Evolutionary conservation across 2,797 vertebrate species (phyloP).

Genomic region (Myotis planiceps): DNA sequence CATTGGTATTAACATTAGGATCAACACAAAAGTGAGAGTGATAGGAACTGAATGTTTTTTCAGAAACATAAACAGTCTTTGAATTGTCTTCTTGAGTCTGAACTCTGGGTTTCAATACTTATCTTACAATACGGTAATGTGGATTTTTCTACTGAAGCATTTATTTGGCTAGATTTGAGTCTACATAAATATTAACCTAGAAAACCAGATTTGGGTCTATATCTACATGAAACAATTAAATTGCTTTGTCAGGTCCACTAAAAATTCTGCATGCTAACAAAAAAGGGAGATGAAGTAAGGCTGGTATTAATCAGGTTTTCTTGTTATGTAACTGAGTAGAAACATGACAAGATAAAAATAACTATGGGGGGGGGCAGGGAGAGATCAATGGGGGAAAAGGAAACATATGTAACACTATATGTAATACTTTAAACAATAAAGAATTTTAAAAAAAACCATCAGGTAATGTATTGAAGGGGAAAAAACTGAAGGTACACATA

Average conservation of each 20-base stretch:
- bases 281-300: not conserved
- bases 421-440: too few species aligned
- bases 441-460: not conserved
- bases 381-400: too few species aligned
- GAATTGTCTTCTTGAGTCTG: not conserved
- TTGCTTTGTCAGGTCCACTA: conserved; percentile 26
- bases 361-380: not conserved
- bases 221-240: conserved; percentile 17
- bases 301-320: not conserved
- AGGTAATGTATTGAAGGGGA: not conserved
- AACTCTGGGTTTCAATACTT: not conserved
- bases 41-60: not conserved
- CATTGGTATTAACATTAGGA: conserved; percentile 15
- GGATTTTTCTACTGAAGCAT: conserved; percentile 14
- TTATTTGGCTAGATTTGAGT: conserved; percentile 41
- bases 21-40: conserved; percentile 37
- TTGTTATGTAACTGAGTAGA: not conserved
- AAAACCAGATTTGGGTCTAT: not conserved
- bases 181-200: conserved; percentile 43
- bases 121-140: not conserved
- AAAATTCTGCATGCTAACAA: not conserved
- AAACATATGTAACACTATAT: too few species aligned
- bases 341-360: not conserved
- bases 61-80: conserved; percentile 13
- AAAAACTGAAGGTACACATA: not conserved